A percentile compares a stretch with the other conserved stretches of the same genome.
Evolutionary conservation across 2,113 vertebrate genomes (phyloP).

Genomic region (Perccottus glenii): DNA sequence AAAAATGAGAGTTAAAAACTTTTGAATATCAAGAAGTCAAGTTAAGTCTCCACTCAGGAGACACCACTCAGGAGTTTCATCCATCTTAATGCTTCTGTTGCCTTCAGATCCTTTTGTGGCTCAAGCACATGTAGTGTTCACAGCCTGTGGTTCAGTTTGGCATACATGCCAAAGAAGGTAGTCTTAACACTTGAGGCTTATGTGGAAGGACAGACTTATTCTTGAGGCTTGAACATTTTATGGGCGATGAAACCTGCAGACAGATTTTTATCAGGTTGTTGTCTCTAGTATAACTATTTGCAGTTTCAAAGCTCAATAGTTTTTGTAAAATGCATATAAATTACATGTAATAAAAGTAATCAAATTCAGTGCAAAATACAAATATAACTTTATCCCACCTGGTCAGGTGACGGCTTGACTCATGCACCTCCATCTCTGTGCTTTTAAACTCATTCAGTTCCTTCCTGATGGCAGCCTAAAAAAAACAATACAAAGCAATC

Average conservation of each 20-base stretch:
- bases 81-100: constrained; percentile 8
- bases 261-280: constrained; percentile 11
- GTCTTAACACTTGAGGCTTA: constrained; percentile 81
- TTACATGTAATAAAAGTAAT: too few species aligned
- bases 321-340: too few species aligned
- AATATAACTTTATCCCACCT: constrained; percentile 77
- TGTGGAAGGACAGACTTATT: constrained; percentile 32
- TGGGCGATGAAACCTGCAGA: constrained; percentile 94
- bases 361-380: too few species aligned
- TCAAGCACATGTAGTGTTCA: background rate
- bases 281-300: background rate
- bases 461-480: constrained; percentile 96
- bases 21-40: constrained; percentile 63
- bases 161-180: background rate
- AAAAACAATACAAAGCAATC: constrained; percentile 42
- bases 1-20: constrained; percentile 57
- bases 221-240: constrained; percentile 79
- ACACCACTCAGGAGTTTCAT: constrained; percentile 19
- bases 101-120: constrained; percentile 14
- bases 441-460: constrained; percentile 99
- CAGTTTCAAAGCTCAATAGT: background rate
- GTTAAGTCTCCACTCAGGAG: constrained; percentile 45
- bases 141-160: constrained; percentile 11
- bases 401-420: constrained; percentile 97
- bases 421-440: constrained; percentile 99